A percentile compares a stretch with the other conserved stretches of the same genome.
These are phyloP conservation scores for Brenthis daphne DNA, from an alignment of 2,888 invertebrate species.

Conservation along the genomic window DNA sequence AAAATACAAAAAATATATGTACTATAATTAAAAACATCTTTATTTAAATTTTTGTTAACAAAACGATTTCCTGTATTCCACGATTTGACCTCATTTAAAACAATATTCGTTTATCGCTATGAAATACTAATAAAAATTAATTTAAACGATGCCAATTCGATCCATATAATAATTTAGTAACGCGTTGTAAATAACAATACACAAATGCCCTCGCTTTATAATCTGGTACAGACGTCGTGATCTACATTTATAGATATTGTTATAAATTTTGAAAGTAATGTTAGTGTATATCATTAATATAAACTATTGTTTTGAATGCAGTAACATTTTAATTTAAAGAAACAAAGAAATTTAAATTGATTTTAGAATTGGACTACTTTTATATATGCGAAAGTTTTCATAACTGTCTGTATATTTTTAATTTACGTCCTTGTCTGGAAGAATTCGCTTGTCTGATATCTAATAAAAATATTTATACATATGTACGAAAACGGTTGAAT, in stretches of 20 bases:
- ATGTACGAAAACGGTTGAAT: too few relatives aligned
- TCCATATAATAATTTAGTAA: slow-evolving; percentile 54
- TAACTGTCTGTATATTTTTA: too few relatives aligned
- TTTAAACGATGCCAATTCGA: slow-evolving; percentile 46
- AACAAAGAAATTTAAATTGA: too few relatives aligned
- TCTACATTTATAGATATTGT: slow-evolving; percentile 25
- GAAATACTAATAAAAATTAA: slow-evolving; percentile 49
- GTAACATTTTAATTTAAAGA: background rate
- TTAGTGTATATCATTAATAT: slow-evolving; percentile 2
- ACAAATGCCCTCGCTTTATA: slow-evolving; percentile 22
- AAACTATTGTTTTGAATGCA: background rate
- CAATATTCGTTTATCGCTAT: slow-evolving; percentile 39
- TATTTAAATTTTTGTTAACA: too few relatives aligned
- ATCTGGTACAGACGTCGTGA: slow-evolving; percentile 18
- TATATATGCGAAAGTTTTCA: too few relatives aligned
- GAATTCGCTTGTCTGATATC: too few relatives aligned
- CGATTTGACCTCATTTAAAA: slow-evolving; percentile 30
- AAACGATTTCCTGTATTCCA: slow-evolving; percentile 8
- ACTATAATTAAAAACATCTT: too few relatives aligned
- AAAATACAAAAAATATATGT: too few relatives aligned
- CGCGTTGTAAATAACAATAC: slow-evolving; percentile 49
- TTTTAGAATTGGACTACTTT: too few relatives aligned
- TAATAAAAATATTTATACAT: too few relatives aligned
- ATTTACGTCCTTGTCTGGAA: too few relatives aligned
- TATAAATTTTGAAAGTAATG: slow-evolving; percentile 18